phyloP scores from a whole-genome alignment of 2,113 vertebrate genomes.

The Sinocyclocheilus maitianheensis region DNA sequence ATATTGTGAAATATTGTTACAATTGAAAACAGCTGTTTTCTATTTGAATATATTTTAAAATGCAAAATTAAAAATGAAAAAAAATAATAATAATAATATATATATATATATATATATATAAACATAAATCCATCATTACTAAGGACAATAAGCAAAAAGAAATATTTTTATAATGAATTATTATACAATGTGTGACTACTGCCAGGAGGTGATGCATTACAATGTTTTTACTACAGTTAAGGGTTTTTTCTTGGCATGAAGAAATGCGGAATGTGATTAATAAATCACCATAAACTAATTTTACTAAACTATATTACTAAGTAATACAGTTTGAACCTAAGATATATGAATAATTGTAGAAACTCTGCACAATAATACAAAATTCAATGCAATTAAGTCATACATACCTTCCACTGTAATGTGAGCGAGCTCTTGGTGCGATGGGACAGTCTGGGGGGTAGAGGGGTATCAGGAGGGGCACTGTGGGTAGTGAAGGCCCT shows the following conservation, averaged over 20 bases:
- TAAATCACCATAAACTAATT: too few relatives aligned
- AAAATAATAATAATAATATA: too few relatives aligned
- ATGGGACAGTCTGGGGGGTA: conserved; percentile 83
- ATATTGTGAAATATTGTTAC: not conserved
- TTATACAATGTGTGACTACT: too few relatives aligned
- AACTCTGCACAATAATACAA: not conserved
- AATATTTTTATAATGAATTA: too few relatives aligned
- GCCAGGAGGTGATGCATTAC: not conserved
- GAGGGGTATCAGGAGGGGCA: conserved; percentile 82
- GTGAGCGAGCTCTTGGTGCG: conserved; percentile 86
- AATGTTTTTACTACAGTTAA: not conserved
- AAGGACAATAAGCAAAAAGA: not conserved
- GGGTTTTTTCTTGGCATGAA: not conserved
- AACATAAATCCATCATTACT: not conserved
- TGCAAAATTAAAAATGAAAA: too few relatives aligned
- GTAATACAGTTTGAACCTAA: not conserved
- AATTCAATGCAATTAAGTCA: not conserved
- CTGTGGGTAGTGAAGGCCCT: conserved; percentile 86
- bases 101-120: not conserved
- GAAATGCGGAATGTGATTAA: not conserved
- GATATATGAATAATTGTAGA: not conserved
- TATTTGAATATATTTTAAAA: not conserved
- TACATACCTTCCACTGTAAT: conserved; percentile 86
- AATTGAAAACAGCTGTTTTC: not conserved
- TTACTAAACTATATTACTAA: too few relatives aligned